Base-by-base conservation (phyloP, 2,888 invertebrate species). In the Dynastes maya region DNA sequence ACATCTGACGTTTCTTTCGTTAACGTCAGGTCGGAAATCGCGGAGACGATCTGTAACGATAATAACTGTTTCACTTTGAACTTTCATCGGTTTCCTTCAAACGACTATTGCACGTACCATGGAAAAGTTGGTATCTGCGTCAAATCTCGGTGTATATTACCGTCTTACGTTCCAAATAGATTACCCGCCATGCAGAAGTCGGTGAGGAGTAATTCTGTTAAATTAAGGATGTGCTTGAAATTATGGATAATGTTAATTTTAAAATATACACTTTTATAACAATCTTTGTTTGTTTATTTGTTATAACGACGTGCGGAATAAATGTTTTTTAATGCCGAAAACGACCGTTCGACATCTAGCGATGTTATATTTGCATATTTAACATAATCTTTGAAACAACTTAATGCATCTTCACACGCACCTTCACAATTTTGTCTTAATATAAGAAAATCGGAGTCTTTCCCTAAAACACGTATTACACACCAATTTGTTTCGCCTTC, bases 81-180 rank as follows among this genome's bases (percentile, higher is more conserved):
- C 55, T 84, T 84, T 71, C 80, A 82, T 45, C 77, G 78, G 58
- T 82, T 77, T 9, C 72, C 72, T 0, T 5, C 45, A 3, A 78
- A 79, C n/a, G 80, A 81, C 13, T 83, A 81, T 77, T 84, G 84
- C 75, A 71, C 82, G 68, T 78, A 79, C n/a, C 78, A 79, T 45
- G 84, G 84, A 22, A 77, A 82, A 79, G 71, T 84, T 27, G 84
- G 84, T 64, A 80, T 78, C 40, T 84, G 84, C 65, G 29, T 29
- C 5, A 65, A 55, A 51, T 49, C 63, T 9, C 53, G 58, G 22
- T 79, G 79, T 16, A 37, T 53, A n/a, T 27, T 70, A 40, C 61
- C 79, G 4, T 22, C 61, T 40, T 61, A 74, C 22, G 72, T 74
- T 5, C 22, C 72, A 9, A 61, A 22, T 22, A 61, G 72, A 45